Base-by-base conservation (phyloP, 2,113 vertebrate genomes). In the Chitala chitala region DNA sequence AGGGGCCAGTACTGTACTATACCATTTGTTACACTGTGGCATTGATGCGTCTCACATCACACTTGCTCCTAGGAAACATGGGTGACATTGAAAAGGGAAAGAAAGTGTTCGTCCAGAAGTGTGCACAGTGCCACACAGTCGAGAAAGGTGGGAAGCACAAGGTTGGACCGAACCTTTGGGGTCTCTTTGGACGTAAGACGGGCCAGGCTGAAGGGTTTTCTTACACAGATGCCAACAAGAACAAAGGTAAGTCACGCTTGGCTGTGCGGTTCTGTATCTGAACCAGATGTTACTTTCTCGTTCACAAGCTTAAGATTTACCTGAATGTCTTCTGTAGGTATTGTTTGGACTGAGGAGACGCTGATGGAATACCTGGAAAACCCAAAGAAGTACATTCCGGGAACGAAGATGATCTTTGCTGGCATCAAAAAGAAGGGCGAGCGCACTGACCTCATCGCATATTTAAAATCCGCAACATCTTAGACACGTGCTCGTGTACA, bases 391-490 rank as follows among this genome's bases (percentile, higher is more conserved):
- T 93, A 93, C 81, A 94, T 94, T 82, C 91, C 91, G 75, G 90
- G 89, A 83, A 95, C 89, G 64, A 95, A 96, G 89, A 94, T 91
- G 82, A 83, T 93, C 81, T 97, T 96, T 69, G 88, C 90, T 75
- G 92, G 92, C 54, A 92, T 94, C 84, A 94, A 93, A 84, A 96
- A 94, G 91, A 93, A 94, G 87, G 88, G 65, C 1, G 92, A 96
- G 72, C 90, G 91, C 54, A 42, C 83, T 56, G 90, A 94, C 78
- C 84, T 95, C 44, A 87, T 92, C 80, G 86, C 86, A 9, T 95
- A 94, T 79, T 87, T 96, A 51, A 95, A 94, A 80, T 85, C 87
- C 63, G 74, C 89, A 74, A 92, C 91, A 77, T 93, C 91, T 50
- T 91, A 84, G 84, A 75, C 15, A 59, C n/a, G 40, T 20, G 22